Evolutionary conservation across 1,140 invertebrate species (phyloP), one percentile per base, ranked within the genome.

Genomic region (Leptonema lineaticorne): DNA sequence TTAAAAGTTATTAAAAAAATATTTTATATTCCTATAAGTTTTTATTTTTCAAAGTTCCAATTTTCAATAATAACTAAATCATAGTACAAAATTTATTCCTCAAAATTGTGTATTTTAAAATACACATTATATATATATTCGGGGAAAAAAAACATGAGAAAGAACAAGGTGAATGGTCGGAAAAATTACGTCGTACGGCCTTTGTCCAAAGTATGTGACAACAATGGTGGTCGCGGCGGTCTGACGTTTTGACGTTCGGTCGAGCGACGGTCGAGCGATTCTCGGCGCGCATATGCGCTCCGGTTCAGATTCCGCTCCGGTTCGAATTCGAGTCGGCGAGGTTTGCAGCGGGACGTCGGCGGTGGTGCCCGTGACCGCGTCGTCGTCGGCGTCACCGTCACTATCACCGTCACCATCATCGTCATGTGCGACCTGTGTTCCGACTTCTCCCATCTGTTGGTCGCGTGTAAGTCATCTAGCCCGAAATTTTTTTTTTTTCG

Each of bases 371-470:
- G 28, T 30, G 28, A 33, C n/a, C 26, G 20, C 7, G 33, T 33
- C 29, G 33, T 33, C 16, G 14, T 16, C n/a, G 11, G 16, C 16
- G 2, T 41, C 37, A 16, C 37, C 11, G 11, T 33, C 30, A 33
- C 30, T 33, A 11, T 68, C 29, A 50, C 50, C 59, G 63, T 64
- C 73, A 68, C 46, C 62, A 33, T 22, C 65, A 71, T 64, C 67
- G 69, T 50, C 45, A 63, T 67, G 89, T 90, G 89, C 85, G 88
- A 90, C 88, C 87, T 89, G 83, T 90, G 89, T 83, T 87, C 87
- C 73, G 88, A 90, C 79, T 90, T 90, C 84, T 85, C 89, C 78
- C 87, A 90, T 81, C 85, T 90, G 81, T 85, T 90, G 81, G 82
- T 88, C 77, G 87, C 88, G 78, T 90, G 89, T 90, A 87, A 89